phyloP scores from a whole-genome alignment of 1,140 invertebrate species.

The Battus philenor region DNA sequence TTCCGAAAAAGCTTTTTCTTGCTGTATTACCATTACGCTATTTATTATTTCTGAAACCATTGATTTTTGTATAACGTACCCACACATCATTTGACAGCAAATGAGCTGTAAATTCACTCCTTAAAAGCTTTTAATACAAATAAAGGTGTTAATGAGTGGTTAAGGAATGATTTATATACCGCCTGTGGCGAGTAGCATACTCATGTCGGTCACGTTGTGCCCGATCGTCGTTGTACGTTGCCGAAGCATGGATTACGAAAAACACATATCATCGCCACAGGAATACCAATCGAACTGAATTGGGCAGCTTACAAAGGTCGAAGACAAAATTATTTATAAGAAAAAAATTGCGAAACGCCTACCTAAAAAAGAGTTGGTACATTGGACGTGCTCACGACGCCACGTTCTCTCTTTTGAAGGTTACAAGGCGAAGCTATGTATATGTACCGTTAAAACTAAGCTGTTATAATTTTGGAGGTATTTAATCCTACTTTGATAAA shows the following conservation, averaged over 20 bases:
- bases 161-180: conserved; percentile 31
- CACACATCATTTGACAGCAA: too few species aligned
- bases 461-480: conserved; percentile 55
- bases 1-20: too few species aligned
- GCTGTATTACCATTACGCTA: too few species aligned
- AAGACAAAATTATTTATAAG: conserved; percentile 69
- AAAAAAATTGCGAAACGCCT: conserved; percentile 64
- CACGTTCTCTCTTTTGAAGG: conserved; percentile 73
- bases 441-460: conserved; percentile 66
- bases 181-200: conserved; percentile 22
- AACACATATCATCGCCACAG: conserved; percentile 44
- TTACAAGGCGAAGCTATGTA: conserved; percentile 48
- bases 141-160: conserved; percentile 23
- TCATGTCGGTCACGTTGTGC: conserved; percentile 44
- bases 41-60: too few species aligned
- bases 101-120: too few species aligned
- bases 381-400: conserved; percentile 65
- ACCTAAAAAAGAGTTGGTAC: conserved; percentile 69
- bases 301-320: conserved; percentile 69
- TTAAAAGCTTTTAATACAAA: too few species aligned
- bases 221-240: conserved; percentile 22
- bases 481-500: conserved; percentile 48
- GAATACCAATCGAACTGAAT: conserved; percentile 70
- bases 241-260: conserved; percentile 60
- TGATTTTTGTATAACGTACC: too few species aligned